Evolutionary conservation across 2,797 vertebrate species (phyloP), one percentile per base, ranked within the genome.

Genomic region (Sitta carolinensis): DNA sequence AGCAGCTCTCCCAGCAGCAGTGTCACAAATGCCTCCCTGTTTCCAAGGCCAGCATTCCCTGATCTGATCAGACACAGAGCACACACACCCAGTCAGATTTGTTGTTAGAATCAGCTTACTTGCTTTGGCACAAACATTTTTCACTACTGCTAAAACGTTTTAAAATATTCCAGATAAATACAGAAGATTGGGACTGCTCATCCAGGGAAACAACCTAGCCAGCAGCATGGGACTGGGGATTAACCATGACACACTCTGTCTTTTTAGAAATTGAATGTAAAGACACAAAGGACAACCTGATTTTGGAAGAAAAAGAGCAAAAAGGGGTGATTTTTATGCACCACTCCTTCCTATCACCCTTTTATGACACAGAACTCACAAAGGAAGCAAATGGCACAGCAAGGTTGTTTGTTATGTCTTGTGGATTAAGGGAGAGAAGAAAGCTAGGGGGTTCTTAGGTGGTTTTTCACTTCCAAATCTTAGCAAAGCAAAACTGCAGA

Each of bases 141-240:
- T 48, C 5, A 6, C 18, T 32, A n/a, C 22, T 89, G 54, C 38
- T 72, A 43, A 78, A 88, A 78, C 1, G 1, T 68, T 84, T 36
- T 64, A 10, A 66, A 92, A 64, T 47, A 47, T 64, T 84, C 26
- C 36, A 48, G 54, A 38, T 13, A 68, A 90, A 90, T 7, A 25
- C 36, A 68, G 45, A 62, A 43, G 29, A 68, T 5, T 42, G 29
- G 36, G 52, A 83, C 10, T n/a, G 68, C 45, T 74, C 45, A 38
- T 20, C 29, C 7, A 20, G 18, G 47, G 54, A 68, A 18, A 48
- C 32, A 76, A 59, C n/a, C 32, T 14, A 36, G 29, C 36, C 92
- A 80, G 90, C 47, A 83, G 58, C 68, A 64, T 0, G 0, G 1
- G 1, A 67, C 22, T 3, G 13, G 4, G 9, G 32, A 82, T 45